Percentiles rank a stretch among this genome's conserved stretches.
Evolutionary conservation across 1,140 invertebrate species (phyloP).

Genomic region (Cydia amplana): DNA sequence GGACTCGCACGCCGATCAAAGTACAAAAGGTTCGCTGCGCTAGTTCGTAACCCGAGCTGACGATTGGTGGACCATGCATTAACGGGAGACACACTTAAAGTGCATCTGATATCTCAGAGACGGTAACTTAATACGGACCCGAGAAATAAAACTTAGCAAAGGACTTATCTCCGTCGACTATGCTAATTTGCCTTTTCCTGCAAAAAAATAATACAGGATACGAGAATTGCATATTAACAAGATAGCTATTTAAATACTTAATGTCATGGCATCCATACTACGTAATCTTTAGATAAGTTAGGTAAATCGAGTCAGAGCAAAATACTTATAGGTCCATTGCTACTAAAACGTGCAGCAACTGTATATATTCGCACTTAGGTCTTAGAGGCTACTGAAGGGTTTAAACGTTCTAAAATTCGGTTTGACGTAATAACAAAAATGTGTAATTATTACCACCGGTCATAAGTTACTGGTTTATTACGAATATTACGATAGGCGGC

Average conservation of each 20-base stretch:
- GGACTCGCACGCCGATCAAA: constrained; percentile 30
- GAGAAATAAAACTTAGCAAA: constrained; percentile 18
- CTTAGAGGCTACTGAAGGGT: too few relatives aligned
- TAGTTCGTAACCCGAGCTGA: constrained; percentile 52
- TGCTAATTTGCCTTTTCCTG: constrained; percentile 4
- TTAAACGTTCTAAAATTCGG: too few relatives aligned
- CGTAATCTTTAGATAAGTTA: not conserved
- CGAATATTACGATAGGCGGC: constrained; percentile 53
- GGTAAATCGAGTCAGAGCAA: too few relatives aligned
- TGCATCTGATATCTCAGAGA: constrained; percentile 63
- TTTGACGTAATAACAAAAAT: constrained; percentile 49
- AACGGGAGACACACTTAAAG: constrained; percentile 68
- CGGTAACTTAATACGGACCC: constrained; percentile 56
- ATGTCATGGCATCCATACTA: not conserved
- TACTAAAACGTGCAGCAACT: too few relatives aligned
- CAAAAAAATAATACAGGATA: not conserved
- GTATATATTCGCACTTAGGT: too few relatives aligned
- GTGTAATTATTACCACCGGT: constrained; percentile 43
- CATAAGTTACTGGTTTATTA: constrained; percentile 59
- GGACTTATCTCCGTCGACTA: not conserved
- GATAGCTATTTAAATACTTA: not conserved
- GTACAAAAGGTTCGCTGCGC: constrained; percentile 25
- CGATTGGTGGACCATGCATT: constrained; percentile 64
- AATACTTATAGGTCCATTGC: too few relatives aligned
- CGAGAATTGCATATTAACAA: not conserved